Evolutionary conservation across 2,888 invertebrate genomes (phyloP), one percentile per base, ranked within the genome.

Genomic region (Agrotis clavis): DNA sequence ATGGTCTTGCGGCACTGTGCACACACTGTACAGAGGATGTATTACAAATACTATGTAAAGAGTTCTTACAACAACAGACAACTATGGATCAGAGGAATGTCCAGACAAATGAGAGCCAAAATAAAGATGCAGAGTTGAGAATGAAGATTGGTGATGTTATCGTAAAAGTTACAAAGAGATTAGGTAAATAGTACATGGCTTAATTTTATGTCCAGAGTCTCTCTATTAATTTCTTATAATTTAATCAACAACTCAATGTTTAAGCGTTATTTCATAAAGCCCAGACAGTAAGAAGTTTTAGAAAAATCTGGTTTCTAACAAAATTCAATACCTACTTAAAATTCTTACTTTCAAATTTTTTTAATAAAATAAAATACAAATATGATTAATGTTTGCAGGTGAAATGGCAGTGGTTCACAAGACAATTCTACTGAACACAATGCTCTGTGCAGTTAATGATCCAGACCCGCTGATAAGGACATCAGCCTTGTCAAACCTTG

Each of bases 141-240:
- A 97, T 98, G 94, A 99, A 99, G 96, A 94, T 98, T 73, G 98
- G 98, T 13, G 98, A 99, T 94, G 97, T 97, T 75, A 94, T 99
- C 65, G 97, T 98, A 0, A 98, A 97, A 94, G 97, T 98, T 41
- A 97, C 97, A 0, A 97, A 97, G 91, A 93, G 92, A 84, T 95
- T 98, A 85, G 98, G 98, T 98, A 93, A 93, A 41, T 60, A 21
- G 4, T 4, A 4, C 4, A 13, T 59, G 0, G 14, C 18, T 45
- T 41, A 7, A n/a, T 35, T 3, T 47, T 41, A 18, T 35, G 18
- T 4, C n/a, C 13, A 35, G 35, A 35, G 7, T 35, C n/a, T 48
- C 13, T 35, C 0, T 9, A 2, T 16, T 4, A 3, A 14, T 50
- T 16, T 6, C 41, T 14, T 2, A 68, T 2, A 48, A 6, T 21